A percentile compares a stretch with the other conserved stretches of the same genome.
Conservation (phyloP, 2,797 vertebrate species). For the Fundulus diaphanus region DNA sequence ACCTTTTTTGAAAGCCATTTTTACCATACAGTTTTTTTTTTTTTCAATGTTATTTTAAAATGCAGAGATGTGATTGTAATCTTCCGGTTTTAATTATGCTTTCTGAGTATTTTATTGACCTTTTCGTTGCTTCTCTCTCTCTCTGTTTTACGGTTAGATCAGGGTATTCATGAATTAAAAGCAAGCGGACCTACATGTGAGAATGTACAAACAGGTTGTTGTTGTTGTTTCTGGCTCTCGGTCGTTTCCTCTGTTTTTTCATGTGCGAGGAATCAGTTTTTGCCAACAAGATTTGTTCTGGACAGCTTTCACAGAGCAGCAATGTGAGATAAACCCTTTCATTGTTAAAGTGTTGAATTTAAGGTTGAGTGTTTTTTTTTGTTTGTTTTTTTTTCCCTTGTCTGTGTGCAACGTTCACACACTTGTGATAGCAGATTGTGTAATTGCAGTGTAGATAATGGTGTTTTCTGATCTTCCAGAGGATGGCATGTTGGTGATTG, state of each 20-base stretch:
- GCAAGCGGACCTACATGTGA: constrained; percentile 18
- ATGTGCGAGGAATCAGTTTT: constrained; percentile 29
- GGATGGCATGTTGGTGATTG: constrained; percentile 54
- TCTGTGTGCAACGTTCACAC: constrained; percentile 46
- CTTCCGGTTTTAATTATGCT: constrained; percentile 45
- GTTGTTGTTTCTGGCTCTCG: background rate
- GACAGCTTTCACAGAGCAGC: constrained; percentile 31
- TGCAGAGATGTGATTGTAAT: constrained; percentile 42
- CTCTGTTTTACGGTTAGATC: constrained; percentile 68
- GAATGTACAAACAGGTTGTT: constrained; percentile 14
- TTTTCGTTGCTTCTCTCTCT: constrained; percentile 29
- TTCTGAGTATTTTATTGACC: constrained; percentile 44
- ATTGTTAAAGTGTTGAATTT: constrained; percentile 44
- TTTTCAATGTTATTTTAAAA: constrained; percentile 58
- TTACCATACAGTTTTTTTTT: constrained; percentile 50
- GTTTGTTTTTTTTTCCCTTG: constrained; percentile 18
- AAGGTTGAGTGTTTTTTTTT: constrained; percentile 36
- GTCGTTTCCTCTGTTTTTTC: constrained; percentile 22
- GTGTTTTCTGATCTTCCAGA: constrained; percentile 52
- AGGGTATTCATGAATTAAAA: constrained; percentile 63
- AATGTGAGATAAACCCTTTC: constrained; percentile 36
- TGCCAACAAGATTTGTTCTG: constrained; percentile 35
- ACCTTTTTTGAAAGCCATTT: constrained; percentile 77
- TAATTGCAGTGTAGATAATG: constrained; percentile 59
- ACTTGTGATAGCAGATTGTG: constrained; percentile 45